Evolutionary conservation across 2,113 vertebrate genomes (phyloP).

Genomic region (Anolis carolinensis): DNA sequence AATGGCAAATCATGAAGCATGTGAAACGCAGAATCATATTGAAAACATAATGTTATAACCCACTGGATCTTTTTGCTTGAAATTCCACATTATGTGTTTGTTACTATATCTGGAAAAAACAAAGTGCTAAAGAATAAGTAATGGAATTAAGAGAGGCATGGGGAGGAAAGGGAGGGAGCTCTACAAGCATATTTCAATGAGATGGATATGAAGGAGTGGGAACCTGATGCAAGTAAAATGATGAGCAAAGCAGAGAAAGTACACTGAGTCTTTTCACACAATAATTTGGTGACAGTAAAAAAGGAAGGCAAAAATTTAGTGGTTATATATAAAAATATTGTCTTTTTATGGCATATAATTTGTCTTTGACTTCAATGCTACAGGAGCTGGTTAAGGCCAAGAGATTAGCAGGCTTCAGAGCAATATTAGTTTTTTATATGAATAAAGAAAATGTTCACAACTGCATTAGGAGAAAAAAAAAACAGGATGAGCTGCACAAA

Average conservation of each 20-base stretch:
- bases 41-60: not conserved
- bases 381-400: not conserved
- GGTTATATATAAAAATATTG: not conserved
- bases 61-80: not conserved
- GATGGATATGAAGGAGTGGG: not conserved
- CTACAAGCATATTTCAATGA: not conserved
- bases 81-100: not conserved
- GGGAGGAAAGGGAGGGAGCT: no score
- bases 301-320: slow-evolving; percentile 25
- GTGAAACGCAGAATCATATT: not conserved
- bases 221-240: not conserved
- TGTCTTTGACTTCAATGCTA: slow-evolving; percentile 16
- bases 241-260: not conserved
- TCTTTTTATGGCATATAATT: slow-evolving; percentile 39
- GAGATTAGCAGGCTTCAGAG: not conserved
- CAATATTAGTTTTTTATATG: not conserved
- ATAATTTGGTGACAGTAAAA: not conserved
- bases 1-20: not conserved
- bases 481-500: not conserved
- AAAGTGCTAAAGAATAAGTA: not conserved
- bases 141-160: not conserved
- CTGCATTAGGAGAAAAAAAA: not conserved
- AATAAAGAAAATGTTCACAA: slow-evolving; percentile 4
- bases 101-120: not conserved
- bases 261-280: not conserved